These are phyloP conservation scores for Dysdera silvatica DNA, from an alignment of 1,140 invertebrate genomes.

Conservation along the genomic window DNA sequence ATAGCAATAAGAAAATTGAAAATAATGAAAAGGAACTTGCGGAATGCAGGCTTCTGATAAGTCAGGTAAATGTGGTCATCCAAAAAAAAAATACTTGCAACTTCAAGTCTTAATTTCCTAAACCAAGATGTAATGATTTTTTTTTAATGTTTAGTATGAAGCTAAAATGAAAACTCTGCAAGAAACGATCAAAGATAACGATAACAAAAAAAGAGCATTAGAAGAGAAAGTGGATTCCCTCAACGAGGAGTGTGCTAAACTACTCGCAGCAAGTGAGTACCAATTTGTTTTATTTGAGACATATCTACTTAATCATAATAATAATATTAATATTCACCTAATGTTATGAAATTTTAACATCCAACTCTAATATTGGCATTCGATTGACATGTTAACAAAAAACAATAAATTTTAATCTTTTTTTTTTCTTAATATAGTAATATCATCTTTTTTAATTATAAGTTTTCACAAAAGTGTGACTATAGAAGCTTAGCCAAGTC, in stretches of 20 bases:
- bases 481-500: too few species aligned
- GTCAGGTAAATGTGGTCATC: conserved; percentile 51
- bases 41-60: conserved; percentile 82
- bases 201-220: conserved; percentile 85
- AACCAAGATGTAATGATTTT: not conserved
- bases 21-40: conserved; percentile 85
- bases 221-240: conserved; percentile 90
- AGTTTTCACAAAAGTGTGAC: too few species aligned
- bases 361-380: too few species aligned
- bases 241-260: conserved; percentile 76
- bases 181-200: conserved; percentile 88
- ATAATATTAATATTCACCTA: too few species aligned
- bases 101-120: not conserved
- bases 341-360: too few species aligned
- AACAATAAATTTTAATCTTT: too few species aligned
- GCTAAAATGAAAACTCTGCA: conserved; percentile 62
- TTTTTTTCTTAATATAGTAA: too few species aligned
- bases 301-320: too few species aligned
- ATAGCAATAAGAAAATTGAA: conserved; percentile 84
- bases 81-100: not conserved
- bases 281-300: too few species aligned
- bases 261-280: conserved; percentile 56
- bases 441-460: too few species aligned
- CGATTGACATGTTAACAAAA: too few species aligned
- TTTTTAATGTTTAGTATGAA: conserved; percentile 36